Percentiles rank a stretch among this genome's conserved stretches.
Conservation (phyloP, 2,888 invertebrate species). For the Dynastes tityus region DNA sequence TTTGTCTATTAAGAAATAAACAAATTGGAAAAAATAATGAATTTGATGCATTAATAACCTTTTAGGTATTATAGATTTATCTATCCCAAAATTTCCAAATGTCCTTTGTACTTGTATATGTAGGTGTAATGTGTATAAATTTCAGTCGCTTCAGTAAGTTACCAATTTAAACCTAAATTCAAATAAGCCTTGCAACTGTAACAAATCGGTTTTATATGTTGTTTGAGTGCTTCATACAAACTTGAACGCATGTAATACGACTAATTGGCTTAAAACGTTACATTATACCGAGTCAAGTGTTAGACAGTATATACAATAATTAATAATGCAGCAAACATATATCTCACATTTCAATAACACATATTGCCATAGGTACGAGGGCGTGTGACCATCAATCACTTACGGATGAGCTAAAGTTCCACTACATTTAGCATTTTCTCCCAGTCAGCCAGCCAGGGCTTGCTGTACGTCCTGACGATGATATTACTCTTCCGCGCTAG, state of each 20-base stretch:
- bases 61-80: too few species aligned
- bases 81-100: too few species aligned
- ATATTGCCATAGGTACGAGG: slow-evolving; percentile 69
- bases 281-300: slow-evolving; percentile 42
- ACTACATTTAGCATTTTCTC: slow-evolving; percentile 70
- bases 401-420: slow-evolving; percentile 70
- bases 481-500: slow-evolving; percentile 53
- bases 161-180: too few species aligned
- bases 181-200: background rate
- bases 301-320: slow-evolving; percentile 48
- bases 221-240: background rate
- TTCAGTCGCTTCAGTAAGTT: too few species aligned
- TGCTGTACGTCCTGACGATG: slow-evolving; percentile 59
- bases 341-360: slow-evolving; percentile 70
- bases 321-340: slow-evolving; percentile 52
- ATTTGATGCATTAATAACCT: too few species aligned
- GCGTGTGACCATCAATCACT: slow-evolving; percentile 71
- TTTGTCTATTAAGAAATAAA: too few species aligned
- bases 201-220: slow-evolving; percentile 5
- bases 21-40: too few species aligned
- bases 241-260: slow-evolving; percentile 25
- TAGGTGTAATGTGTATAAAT: too few species aligned
- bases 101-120: too few species aligned
- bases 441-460: slow-evolving; percentile 50
- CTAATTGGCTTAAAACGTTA: slow-evolving; percentile 45